A percentile compares a stretch with the other conserved stretches of the same genome.
Conservation (phyloP, 2,113 vertebrate genomes). For the Erythrolamprus reginae region DNA sequence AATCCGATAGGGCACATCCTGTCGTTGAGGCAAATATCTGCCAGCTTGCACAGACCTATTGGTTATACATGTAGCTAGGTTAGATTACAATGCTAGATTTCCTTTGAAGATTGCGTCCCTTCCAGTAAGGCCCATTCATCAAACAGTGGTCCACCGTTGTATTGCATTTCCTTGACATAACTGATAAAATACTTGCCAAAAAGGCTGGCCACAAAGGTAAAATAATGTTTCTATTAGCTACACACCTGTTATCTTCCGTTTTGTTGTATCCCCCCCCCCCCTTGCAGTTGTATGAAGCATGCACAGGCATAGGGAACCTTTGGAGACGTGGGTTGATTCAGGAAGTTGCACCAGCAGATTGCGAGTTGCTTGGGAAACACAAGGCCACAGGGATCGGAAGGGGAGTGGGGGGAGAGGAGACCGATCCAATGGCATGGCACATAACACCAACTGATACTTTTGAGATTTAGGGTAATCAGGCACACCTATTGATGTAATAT, state of each 20-base stretch:
- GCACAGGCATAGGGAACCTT: neutral
- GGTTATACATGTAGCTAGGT: neutral
- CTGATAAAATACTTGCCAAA: neutral
- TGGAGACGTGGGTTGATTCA: neutral
- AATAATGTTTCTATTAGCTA: neutral
- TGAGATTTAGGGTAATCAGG: neutral
- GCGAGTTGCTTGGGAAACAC: neutral
- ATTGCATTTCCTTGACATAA: neutral
- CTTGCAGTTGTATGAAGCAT: no score
- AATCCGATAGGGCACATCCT: neutral
- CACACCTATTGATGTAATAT: neutral
- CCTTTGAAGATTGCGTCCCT: neutral
- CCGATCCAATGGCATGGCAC: neutral
- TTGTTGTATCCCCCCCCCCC: neutral
- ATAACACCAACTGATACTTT: neutral
- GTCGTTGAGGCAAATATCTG: neutral
- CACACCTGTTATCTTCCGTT: neutral
- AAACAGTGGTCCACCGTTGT: neutral
- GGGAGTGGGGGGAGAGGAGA: rapidly evolving
- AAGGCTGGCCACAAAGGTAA: neutral
- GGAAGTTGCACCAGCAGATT: neutral
- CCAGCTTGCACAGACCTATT: neutral
- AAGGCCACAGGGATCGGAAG: neutral
- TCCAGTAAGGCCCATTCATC: neutral
- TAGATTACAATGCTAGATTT: neutral